Percentiles rank a stretch among this genome's conserved stretches.
These are phyloP conservation scores for Eristalis pertinax DNA, from an alignment of 2,888 invertebrate species.

Conservation along the genomic window DNA sequence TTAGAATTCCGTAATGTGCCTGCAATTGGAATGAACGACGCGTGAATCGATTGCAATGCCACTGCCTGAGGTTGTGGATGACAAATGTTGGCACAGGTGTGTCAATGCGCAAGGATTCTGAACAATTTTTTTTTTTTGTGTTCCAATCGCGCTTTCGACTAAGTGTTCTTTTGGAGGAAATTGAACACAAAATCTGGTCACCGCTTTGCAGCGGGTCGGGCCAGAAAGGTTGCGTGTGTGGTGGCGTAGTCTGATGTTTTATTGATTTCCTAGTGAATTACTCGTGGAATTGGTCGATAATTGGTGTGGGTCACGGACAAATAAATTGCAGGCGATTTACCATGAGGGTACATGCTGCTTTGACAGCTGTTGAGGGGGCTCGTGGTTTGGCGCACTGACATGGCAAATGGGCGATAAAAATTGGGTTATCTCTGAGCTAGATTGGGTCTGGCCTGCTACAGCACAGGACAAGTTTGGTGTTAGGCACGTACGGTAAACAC, in stretches of 20 bases:
- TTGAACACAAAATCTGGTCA: neutral
- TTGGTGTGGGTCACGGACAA: slow-evolving; percentile 11
- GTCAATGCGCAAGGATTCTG: neutral
- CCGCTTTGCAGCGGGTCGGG: neutral
- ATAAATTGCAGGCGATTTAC: neutral
- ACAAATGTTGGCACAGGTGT: slow-evolving; percentile 47
- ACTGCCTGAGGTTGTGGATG: neutral
- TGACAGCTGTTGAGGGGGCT: too few relatives aligned
- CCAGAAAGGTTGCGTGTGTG: neutral
- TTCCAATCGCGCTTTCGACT: neutral
- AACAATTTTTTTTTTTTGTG: neutral
- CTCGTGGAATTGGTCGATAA: neutral
- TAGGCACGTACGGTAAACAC: too few relatives aligned
- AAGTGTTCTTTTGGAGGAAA: neutral
- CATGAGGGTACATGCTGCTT: neutral
- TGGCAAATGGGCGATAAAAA: too few relatives aligned
- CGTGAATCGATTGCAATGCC: slow-evolving; percentile 4
- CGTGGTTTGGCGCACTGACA: too few relatives aligned
- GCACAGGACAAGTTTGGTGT: too few relatives aligned
- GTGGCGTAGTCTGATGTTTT: neutral
- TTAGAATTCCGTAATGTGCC: slow-evolving; percentile 42
- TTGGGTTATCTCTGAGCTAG: too few relatives aligned
- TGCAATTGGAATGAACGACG: slow-evolving; percentile 17
- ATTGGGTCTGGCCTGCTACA: too few relatives aligned
- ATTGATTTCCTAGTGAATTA: slow-evolving; percentile 28